These are phyloP conservation scores for Adelosebastes latens DNA, from an alignment of 2,797 vertebrate species.

Conservation along the genomic window DNA sequence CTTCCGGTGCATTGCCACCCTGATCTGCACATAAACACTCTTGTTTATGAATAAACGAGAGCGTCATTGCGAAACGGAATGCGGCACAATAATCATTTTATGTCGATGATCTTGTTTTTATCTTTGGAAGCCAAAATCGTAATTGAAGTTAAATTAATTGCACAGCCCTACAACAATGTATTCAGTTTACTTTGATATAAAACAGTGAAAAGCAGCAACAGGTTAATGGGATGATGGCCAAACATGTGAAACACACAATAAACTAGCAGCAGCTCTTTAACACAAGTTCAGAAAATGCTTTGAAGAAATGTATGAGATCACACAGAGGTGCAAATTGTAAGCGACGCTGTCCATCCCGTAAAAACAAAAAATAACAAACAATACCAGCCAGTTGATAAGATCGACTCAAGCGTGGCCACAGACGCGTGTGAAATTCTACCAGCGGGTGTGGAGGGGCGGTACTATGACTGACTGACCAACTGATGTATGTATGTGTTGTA, in stretches of 20 bases:
- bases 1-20: background rate
- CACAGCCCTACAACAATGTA: background rate
- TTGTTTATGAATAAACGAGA: too few relatives aligned
- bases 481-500: background rate
- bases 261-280: constrained; percentile 54
- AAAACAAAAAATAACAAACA: constrained; percentile 36
- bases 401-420: constrained; percentile 4
- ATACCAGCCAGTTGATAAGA: constrained; percentile 10
- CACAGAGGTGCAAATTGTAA: constrained; percentile 48
- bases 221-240: constrained; percentile 22
- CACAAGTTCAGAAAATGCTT: constrained; percentile 44
- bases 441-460: background rate
- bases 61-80: too few relatives aligned
- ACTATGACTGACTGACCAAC: background rate
- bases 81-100: too few relatives aligned
- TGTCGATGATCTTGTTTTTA: too few relatives aligned
- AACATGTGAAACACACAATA: constrained; percentile 37
- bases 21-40: too few relatives aligned
- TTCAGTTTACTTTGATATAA: background rate
- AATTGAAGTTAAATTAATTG: too few relatives aligned
- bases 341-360: background rate
- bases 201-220: constrained; percentile 11
- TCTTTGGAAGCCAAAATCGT: too few relatives aligned
- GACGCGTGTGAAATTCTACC: constrained; percentile 47
- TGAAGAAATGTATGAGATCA: constrained; percentile 49